A percentile compares a stretch with the other conserved stretches of the same genome.
phyloP scores from a whole-genome alignment of 2,888 invertebrate genomes.

The Apamea anceps region DNA sequence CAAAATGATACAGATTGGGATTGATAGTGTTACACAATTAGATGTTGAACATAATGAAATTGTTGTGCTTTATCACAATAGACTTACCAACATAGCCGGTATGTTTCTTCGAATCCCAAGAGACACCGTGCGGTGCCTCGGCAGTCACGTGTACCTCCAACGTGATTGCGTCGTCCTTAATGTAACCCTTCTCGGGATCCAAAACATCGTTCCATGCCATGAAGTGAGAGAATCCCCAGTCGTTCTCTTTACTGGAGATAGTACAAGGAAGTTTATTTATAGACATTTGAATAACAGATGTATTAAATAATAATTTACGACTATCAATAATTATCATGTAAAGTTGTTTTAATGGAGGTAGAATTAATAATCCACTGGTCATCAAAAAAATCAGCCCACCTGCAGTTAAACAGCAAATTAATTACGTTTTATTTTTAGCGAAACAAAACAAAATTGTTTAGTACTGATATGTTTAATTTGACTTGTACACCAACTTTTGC shows the following conservation, averaged over 20 bases:
- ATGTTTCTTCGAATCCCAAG: slow-evolving; percentile 99
- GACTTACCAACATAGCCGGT: slow-evolving; percentile 93
- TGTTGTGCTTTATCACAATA: background rate
- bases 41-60: background rate
- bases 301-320: background rate
- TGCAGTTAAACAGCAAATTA: no score
- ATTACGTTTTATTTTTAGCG: background rate
- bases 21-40: background rate
- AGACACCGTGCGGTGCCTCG: slow-evolving; percentile 97
- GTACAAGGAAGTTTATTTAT: slow-evolving; percentile 6
- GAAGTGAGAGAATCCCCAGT: slow-evolving; percentile 99
- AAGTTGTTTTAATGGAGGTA: background rate
- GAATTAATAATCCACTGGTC: background rate
- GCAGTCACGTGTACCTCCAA: slow-evolving; percentile 97
- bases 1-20: background rate
- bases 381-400: no score
- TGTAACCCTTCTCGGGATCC: slow-evolving; percentile 97
- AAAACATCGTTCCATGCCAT: slow-evolving; percentile 98
- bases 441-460: no score
- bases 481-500: no score
- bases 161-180: slow-evolving; percentile 97
- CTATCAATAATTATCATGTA: background rate
- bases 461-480: no score
- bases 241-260: slow-evolving; percentile 91
- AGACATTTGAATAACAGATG: background rate